Conservation (phyloP, 2,797 vertebrate genomes). For the Decapterus maruadsi region DNA sequence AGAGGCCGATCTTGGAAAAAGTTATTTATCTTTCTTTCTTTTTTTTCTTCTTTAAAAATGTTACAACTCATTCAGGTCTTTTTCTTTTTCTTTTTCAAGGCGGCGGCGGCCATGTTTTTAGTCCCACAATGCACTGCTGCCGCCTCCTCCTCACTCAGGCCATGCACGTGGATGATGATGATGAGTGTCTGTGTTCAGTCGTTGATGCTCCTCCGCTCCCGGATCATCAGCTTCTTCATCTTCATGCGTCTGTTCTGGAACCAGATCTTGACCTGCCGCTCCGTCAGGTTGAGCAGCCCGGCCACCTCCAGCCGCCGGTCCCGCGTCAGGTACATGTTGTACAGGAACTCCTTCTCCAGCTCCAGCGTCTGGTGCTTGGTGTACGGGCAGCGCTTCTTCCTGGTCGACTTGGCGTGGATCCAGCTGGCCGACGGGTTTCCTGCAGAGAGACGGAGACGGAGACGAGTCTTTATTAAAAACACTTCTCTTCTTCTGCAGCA, state of each 20-base stretch:
- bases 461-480: too few species aligned
- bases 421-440: conserved; percentile 93
- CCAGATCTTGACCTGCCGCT: conserved; percentile 97
- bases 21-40: not conserved
- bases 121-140: too few species aligned
- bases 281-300: conserved; percentile 92
- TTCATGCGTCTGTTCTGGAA: conserved; percentile 97
- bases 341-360: conserved; percentile 96
- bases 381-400: conserved; percentile 95
- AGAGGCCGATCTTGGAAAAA: not conserved
- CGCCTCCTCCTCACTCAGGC: too few species aligned
- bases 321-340: conserved; percentile 96
- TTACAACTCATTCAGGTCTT: conserved; percentile 44
- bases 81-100: conserved; percentile 35
- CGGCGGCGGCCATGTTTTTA: conserved; percentile 12
- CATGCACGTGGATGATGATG: too few species aligned
- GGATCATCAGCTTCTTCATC: conserved; percentile 96
- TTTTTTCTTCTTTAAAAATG: conserved; percentile 15
- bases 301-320: conserved; percentile 94
- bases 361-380: conserved; percentile 96
- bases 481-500: too few species aligned
- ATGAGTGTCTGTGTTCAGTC: conserved; percentile 73
- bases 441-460: too few species aligned
- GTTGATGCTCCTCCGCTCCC: conserved; percentile 86
- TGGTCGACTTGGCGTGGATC: conserved; percentile 93